Evolutionary conservation across 1,140 invertebrate species (phyloP).

Genomic region (Orius laevigatus): DNA sequence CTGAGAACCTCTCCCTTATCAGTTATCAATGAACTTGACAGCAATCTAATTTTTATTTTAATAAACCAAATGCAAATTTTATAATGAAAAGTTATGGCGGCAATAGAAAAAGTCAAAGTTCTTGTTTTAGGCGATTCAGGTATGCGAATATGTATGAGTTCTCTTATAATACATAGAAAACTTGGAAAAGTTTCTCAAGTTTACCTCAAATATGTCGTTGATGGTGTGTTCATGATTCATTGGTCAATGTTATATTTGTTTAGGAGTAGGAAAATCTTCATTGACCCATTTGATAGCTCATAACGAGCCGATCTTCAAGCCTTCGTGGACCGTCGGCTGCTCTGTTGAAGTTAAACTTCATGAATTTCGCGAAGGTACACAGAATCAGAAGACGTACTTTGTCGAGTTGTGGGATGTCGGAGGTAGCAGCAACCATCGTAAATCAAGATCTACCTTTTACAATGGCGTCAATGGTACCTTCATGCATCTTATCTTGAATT

Average conservation of each 20-base stretch:
- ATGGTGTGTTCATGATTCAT: no score
- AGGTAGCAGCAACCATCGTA: slow-evolving; percentile 79
- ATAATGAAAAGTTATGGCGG: no score
- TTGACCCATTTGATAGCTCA: slow-evolving; percentile 82
- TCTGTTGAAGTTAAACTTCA: slow-evolving; percentile 91
- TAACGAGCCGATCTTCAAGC: slow-evolving; percentile 63
- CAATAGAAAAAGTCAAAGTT: slow-evolving; percentile 76
- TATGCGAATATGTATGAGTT: slow-evolving; percentile 25
- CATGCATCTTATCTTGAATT: slow-evolving; percentile 17
- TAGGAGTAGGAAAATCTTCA: slow-evolving; percentile 89
- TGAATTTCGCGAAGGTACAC: slow-evolving; percentile 87
- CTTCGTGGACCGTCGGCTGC: slow-evolving; percentile 89
- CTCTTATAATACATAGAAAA: no score
- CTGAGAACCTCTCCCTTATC: no score
- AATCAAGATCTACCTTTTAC: slow-evolving; percentile 84
- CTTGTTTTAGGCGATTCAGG: slow-evolving; percentile 86
- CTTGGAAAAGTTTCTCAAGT: no score
- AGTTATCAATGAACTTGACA: no score
- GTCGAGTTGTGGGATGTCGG: slow-evolving; percentile 94
- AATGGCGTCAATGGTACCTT: slow-evolving; percentile 70
- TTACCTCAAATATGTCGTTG: no score
- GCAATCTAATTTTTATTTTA: no score
- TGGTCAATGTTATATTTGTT: no score
- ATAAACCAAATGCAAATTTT: no score
- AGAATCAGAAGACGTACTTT: slow-evolving; percentile 78